Conservation (phyloP, 2,888 invertebrate genomes). For the Conistra vaccinii region DNA sequence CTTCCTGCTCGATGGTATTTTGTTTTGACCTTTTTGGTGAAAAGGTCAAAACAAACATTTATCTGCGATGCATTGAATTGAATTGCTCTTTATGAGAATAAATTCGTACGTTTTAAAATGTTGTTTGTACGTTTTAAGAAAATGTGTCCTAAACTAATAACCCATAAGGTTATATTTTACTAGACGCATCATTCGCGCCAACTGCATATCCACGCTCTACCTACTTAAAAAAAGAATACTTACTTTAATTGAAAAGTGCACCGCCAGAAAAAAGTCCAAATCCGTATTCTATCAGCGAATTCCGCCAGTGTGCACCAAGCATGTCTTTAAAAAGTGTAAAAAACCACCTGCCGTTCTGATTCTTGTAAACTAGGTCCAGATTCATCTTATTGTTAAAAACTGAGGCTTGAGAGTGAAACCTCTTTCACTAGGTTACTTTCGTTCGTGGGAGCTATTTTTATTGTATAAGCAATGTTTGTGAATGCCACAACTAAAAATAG, state of each 20-base stretch:
- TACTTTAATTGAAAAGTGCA: not conserved
- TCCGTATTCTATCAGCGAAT: constrained; percentile 1
- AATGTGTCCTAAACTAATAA: not conserved
- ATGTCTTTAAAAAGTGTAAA: constrained; percentile 3
- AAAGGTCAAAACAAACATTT: not conserved
- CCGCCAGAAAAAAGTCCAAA: not conserved
- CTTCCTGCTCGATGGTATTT: constrained; percentile 40
- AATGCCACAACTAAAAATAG: constrained; percentile 14
- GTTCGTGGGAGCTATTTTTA: constrained; percentile 53
- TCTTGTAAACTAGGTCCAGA: constrained; percentile 47
- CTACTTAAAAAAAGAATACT: constrained; percentile 1
- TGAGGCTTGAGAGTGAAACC: constrained; percentile 60
- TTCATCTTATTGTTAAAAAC: constrained; percentile 46
- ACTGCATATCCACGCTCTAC: not conserved
- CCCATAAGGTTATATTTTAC: not conserved
- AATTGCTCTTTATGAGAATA: no score
- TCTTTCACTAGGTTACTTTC: constrained; percentile 58
- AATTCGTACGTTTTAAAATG: not conserved
- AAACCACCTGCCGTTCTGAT: constrained; percentile 12
- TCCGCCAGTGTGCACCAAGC: constrained; percentile 11
- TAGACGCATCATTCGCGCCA: not conserved
- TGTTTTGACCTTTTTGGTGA: constrained; percentile 23
- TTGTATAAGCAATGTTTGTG: constrained; percentile 25
- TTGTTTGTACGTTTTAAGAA: not conserved
- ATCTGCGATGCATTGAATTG: not conserved